Evolutionary conservation across 1,140 invertebrate species (phyloP).

Genomic region (Onthophagus taurus): DNA sequence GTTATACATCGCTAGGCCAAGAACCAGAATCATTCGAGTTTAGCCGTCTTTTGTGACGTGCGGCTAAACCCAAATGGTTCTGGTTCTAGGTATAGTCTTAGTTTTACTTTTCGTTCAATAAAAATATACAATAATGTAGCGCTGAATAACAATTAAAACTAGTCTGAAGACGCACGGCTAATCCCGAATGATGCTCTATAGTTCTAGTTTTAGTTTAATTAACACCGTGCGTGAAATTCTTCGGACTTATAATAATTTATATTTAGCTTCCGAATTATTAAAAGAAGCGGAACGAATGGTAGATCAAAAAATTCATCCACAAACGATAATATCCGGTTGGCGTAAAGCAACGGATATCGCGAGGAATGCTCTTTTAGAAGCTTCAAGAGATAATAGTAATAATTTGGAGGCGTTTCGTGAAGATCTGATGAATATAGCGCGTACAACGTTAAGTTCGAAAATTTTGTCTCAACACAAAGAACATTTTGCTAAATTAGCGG

Average conservation of each 20-base stretch:
- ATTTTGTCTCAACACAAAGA: slow-evolving; percentile 97
- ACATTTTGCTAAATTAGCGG: slow-evolving; percentile 89
- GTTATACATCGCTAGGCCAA: no score
- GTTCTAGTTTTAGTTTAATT: no score
- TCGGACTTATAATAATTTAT: slow-evolving; percentile 2
- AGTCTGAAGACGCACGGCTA: no score
- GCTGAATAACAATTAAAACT: no score
- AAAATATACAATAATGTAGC: no score
- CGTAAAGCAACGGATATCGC: slow-evolving; percentile 78
- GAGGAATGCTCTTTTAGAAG: slow-evolving; percentile 64
- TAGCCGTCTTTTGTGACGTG: no score
- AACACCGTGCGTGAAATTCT: no score
- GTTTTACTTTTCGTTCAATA: no score
- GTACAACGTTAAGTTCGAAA: slow-evolving; percentile 96
- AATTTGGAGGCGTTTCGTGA: slow-evolving; percentile 71
- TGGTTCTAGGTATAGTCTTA: no score
- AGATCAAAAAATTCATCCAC: slow-evolving; percentile 93
- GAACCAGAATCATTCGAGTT: no score
- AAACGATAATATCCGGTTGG: slow-evolving; percentile 96
- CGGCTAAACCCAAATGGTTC: no score
- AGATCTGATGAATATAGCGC: slow-evolving; percentile 93
- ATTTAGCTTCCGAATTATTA: slow-evolving; percentile 81
- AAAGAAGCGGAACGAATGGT: slow-evolving; percentile 93
- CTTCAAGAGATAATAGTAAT: slow-evolving; percentile 73
- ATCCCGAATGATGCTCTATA: no score